Base-by-base conservation (phyloP, 2,113 vertebrate species). In the Barbus barbus region DNA sequence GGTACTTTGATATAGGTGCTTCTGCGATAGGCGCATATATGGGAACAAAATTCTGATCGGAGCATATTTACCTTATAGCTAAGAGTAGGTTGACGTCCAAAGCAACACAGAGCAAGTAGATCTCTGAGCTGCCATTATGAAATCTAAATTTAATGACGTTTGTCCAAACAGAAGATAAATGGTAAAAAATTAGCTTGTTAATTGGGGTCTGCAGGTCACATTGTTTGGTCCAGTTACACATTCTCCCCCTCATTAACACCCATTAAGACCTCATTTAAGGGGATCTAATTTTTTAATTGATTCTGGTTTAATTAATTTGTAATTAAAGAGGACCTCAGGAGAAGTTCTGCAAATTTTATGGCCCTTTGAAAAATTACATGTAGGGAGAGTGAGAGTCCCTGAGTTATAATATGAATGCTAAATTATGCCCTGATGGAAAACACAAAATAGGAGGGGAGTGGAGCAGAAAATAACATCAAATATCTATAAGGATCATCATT, bases 311-410 rank as follows among this genome's bases (percentile, higher is more conserved):
- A 94, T 94, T 94, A 94, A 90, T 93, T 93, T 91, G 93, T 93
- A 94, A 91, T 91, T 90, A 91, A 89, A 88, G 85, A 90, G 85
- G 83, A 90, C 86, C 86, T 86, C 85, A 12, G 75, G 86, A 89
- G 79, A 87, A 89, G 87, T 86, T 84, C 53, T 81, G 41, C 94
- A 95, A 94, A 91, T 94, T 94, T 91, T 94, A 95, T 91, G 95
- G 95, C 94, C 93, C 95, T 93, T 94, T 96, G 95, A 93, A 96
- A 75, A 85, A 85, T 83, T 87, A 95, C 94, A 95, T 94, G 96
- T 96, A 95, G 94, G 95, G 94, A 95, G 93, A 94, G 93, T 92
- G 94, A 77, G 78, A 73, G 24, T 61, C 48, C 31, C 36, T 16
- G 33, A 44, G 65, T 79, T 56, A 69, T 28, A 56, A 80, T 14